A percentile compares a stretch with the other conserved stretches of the same genome.
Evolutionary conservation across 2,113 vertebrate genomes (phyloP).

Genomic region (Menura novaehollandiae): DNA sequence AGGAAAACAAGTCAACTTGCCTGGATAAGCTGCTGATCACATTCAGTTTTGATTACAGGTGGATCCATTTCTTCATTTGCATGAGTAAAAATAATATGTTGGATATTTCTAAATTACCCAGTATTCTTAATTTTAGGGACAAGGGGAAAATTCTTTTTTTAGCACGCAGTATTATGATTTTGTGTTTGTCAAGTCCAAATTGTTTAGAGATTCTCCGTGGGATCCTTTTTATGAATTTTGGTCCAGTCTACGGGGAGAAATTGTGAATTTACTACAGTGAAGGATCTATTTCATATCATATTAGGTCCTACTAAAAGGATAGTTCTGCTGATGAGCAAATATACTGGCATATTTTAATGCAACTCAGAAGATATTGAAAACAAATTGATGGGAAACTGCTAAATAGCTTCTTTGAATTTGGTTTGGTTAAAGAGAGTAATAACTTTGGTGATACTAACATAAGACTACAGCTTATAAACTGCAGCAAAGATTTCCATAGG

Average conservation of each 20-base stretch:
- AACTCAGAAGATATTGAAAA: neutral
- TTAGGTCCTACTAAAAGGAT: neutral
- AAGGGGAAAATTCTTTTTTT: neutral
- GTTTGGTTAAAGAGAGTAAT: neutral
- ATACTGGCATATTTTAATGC: neutral
- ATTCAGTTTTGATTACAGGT: neutral
- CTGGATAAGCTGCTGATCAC: neutral
- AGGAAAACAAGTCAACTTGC: neutral
- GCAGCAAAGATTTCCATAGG: neutral
- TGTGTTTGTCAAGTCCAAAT: neutral
- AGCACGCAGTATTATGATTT: neutral
- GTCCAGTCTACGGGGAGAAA: neutral
- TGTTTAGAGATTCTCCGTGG: neutral
- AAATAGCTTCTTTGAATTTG: neutral
- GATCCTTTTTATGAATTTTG: neutral
- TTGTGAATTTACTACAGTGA: neutral
- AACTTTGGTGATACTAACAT: neutral
- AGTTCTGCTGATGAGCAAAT: neutral
- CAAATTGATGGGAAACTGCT: neutral
- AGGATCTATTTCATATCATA: neutral
- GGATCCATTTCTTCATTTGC: neutral
- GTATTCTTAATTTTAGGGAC: neutral
- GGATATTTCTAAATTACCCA: neutral
- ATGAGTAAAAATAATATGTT: neutral
- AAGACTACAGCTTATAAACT: neutral